Conservation (phyloP, 2,797 vertebrate species). For the Micrastur ruficollis region DNA sequence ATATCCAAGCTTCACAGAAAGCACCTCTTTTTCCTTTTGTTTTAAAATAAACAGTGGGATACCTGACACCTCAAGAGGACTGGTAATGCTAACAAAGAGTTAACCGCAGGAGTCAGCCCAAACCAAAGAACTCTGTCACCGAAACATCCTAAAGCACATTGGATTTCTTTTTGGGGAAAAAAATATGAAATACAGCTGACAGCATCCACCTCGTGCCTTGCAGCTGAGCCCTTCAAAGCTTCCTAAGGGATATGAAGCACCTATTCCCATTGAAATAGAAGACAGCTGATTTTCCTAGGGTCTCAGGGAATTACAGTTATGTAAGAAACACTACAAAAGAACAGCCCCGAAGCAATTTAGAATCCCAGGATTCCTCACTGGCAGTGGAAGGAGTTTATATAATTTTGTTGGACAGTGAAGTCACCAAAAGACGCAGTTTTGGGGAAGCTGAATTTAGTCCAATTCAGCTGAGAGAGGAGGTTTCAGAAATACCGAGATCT, state of each 20-base stretch:
- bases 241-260: neutral
- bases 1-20: neutral
- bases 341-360: neutral
- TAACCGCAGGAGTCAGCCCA: neutral
- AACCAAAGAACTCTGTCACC: neutral
- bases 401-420: neutral
- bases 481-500: neutral
- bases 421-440: neutral
- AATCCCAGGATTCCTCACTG: neutral
- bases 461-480: neutral
- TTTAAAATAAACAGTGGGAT: neutral
- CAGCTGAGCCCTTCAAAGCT: conserved; percentile 47
- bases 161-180: neutral
- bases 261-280: neutral
- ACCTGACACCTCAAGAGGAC: neutral
- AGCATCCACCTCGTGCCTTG: conserved; percentile 5
- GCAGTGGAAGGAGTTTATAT: neutral
- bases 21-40: neutral
- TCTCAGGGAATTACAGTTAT: neutral
- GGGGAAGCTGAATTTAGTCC: neutral
- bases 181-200: neutral
- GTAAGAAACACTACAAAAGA: neutral
- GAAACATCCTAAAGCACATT: neutral
- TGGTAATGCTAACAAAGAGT: neutral
- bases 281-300: neutral